Percentiles rank a stretch among this genome's conserved stretches.
These are phyloP conservation scores for Cyrtorhinus lividipennis DNA, from an alignment of 1,140 invertebrate species.

Conservation along the genomic window DNA sequence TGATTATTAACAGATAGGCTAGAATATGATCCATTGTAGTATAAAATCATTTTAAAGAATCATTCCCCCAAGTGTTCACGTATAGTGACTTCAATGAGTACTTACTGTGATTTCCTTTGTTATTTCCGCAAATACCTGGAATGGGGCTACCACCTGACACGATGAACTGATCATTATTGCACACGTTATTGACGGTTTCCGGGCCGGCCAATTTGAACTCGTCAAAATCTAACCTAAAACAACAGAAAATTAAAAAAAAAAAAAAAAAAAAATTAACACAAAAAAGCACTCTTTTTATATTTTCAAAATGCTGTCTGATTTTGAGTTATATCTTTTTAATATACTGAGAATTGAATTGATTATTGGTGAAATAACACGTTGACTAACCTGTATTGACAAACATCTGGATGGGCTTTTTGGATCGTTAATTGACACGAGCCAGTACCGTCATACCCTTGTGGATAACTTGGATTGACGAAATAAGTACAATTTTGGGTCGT, in stretches of 20 bases:
- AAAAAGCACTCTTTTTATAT: too few species aligned
- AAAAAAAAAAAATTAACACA: too few species aligned
- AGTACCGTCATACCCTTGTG: constrained; percentile 52
- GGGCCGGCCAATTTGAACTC: constrained; percentile 57
- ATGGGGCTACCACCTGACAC: constrained; percentile 66
- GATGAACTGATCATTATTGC: constrained; percentile 69
- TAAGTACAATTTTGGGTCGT: constrained; percentile 66
- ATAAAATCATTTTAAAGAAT: not conserved
- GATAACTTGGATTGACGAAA: constrained; percentile 67
- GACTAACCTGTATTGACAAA: constrained; percentile 76
- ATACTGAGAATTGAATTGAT: too few species aligned
- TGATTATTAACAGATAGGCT: too few species aligned
- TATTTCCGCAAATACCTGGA: constrained; percentile 63
- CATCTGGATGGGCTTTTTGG: constrained; percentile 52
- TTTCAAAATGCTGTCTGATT: too few species aligned
- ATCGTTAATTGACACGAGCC: constrained; percentile 70
- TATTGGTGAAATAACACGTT: too few species aligned
- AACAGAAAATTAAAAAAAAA: too few species aligned
- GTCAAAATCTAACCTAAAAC: constrained; percentile 55
- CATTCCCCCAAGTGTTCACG: not conserved
- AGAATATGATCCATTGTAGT: too few species aligned
- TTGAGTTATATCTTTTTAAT: too few species aligned
- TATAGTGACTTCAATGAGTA: too few species aligned
- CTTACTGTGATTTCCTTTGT: constrained; percentile 73
- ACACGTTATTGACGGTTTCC: constrained; percentile 55